A percentile compares a stretch with the other conserved stretches of the same genome.
Conservation (phyloP, 2,797 vertebrate species). For the Diceros bicornis region DNA sequence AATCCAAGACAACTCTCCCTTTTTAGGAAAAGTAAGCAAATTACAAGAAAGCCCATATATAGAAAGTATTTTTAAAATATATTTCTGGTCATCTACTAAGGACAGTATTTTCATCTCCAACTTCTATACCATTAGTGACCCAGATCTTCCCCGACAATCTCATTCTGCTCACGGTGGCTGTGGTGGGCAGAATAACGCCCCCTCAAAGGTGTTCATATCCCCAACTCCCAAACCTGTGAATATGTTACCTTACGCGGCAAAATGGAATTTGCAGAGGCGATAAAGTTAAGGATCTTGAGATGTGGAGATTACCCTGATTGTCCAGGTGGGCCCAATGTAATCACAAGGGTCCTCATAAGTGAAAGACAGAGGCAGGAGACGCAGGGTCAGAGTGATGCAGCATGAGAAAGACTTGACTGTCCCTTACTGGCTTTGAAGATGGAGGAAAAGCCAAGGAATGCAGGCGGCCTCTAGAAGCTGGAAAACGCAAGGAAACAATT, state of each 20-base stretch:
- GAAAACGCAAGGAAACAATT: background rate
- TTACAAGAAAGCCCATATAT: background rate
- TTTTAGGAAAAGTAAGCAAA: background rate
- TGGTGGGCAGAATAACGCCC: background rate
- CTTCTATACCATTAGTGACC: background rate
- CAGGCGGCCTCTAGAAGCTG: background rate
- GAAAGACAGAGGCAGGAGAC: background rate
- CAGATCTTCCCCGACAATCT: background rate
- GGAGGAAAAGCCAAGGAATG: background rate
- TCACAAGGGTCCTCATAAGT: background rate
- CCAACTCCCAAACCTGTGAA: background rate
- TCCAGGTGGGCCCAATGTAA: background rate
- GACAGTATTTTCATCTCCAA: background rate
- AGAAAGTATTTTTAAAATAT: constrained; percentile 26
- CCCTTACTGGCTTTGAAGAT: background rate
- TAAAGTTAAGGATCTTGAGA: background rate
- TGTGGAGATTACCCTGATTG: background rate
- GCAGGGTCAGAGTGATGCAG: background rate
- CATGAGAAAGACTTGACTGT: background rate
- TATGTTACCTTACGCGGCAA: background rate
- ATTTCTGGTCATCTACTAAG: background rate
- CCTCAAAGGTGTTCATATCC: background rate
- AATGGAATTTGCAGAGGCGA: background rate
- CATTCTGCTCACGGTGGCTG: background rate
- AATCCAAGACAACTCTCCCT: background rate